Conservation (phyloP, 35 echinoderm and acorn worm species). For the Strongylocentrotus purpuratus region DNA sequence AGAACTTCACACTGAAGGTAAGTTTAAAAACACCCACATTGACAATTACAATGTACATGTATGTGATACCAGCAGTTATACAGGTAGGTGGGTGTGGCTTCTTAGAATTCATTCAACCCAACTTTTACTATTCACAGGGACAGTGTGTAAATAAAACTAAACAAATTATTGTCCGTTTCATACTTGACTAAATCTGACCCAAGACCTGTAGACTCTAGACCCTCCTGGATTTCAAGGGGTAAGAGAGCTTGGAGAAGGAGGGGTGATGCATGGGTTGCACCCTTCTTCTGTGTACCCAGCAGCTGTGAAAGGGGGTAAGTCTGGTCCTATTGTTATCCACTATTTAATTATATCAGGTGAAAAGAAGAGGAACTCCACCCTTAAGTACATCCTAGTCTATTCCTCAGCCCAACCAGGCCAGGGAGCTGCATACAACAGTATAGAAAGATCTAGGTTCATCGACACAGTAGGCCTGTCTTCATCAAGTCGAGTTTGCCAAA, state of each 20-base stretch:
- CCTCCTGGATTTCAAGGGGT: neutral
- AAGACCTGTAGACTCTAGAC: neutral
- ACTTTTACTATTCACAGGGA: neutral
- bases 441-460: no score
- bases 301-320: neutral
- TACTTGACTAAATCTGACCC: neutral
- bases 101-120: neutral
- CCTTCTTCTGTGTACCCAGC: neutral
- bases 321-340: neutral
- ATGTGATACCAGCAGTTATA: neutral
- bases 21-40: neutral
- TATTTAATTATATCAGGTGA: neutral
- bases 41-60: neutral
- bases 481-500: no score
- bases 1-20: neutral
- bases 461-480: no score
- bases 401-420: no score
- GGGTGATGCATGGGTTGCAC: neutral
- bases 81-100: neutral
- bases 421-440: no score
- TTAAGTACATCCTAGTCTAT: neutral
- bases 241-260: neutral
- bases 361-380: neutral
- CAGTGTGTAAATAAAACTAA: neutral
- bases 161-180: neutral